A percentile compares a stretch with the other conserved stretches of the same genome.
These are phyloP conservation scores for Apis florea DNA, from an alignment of 1,140 invertebrate species.

Conservation along the genomic window DNA sequence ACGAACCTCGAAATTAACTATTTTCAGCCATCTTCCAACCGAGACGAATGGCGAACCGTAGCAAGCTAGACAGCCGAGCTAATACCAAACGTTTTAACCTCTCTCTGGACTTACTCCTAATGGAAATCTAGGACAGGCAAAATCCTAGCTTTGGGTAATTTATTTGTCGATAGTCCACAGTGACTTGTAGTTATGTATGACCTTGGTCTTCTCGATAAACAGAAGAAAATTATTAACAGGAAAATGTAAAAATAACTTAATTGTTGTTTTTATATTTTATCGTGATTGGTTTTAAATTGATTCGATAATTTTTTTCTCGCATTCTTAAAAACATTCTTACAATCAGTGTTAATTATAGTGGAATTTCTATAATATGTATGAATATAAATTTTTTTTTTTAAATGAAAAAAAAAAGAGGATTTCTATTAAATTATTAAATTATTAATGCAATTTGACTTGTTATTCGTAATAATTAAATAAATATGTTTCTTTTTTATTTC, in stretches of 20 bases:
- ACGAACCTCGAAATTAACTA: conserved; percentile 57
- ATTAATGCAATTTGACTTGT: no score
- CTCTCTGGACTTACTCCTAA: conserved; percentile 38
- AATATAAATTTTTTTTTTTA: no score
- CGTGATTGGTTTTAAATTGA: no score
- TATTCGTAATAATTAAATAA: no score
- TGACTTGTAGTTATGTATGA: not conserved
- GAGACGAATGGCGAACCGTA: conserved; percentile 51
- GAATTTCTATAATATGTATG: no score
- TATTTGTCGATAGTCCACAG: conserved; percentile 55
- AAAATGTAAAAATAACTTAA: not conserved
- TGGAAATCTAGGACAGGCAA: conserved; percentile 51
- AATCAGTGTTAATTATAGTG: no score
- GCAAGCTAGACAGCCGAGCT: conserved; percentile 35
- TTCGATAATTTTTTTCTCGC: not conserved
- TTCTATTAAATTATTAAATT: no score
- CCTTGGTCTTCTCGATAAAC: not conserved
- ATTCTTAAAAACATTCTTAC: no score
- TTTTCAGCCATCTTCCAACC: conserved; percentile 54
- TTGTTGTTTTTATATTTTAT: no score
- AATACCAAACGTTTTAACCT: conserved; percentile 33
- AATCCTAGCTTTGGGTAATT: conserved; percentile 55
- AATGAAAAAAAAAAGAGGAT: no score
- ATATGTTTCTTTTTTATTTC: no score
- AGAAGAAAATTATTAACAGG: not conserved